Base-by-base conservation (phyloP, 2,888 invertebrate genomes). In the Bugulina stolonifera region DNA sequence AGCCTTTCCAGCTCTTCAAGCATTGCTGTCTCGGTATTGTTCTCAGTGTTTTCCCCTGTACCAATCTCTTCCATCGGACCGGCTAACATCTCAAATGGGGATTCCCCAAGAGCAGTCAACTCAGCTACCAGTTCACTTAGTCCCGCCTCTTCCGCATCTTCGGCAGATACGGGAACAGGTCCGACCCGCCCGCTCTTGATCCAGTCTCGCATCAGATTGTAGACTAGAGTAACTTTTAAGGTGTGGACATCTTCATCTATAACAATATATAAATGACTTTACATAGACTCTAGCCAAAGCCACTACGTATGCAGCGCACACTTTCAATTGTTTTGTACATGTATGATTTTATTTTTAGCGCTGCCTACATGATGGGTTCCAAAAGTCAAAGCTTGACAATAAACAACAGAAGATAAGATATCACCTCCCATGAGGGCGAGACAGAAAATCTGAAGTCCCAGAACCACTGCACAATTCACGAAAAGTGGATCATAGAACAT, bases 141-240 rank as follows among this genome's bases (percentile, higher is more conserved):
- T 14, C 64, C 64, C 10, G 32, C 10, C 32, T 64, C 64, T 32
- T 64, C 64, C 5, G 64, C 64, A 2, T 64, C 64, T 10, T 22
- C 64, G 29, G 5, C 64, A 2, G 64, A 32, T 32, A 64, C 27
- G 3, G 27, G 32, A 22, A 64, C 32, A 3, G 64, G 64, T n/a
- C 64, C 64, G 5, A 64, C 27, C 10, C 64, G 27, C 5, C 64
- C 64, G 32, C 64, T 32, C 64, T 25, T 27, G 3, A 64, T 64
- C 64, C 64, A 64, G 32, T 64, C 64, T 10, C 27, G 27, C 64
- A 64, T 64, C 32, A 32, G 5, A 32, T 27, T 64, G 64, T 64
- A 64, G 2, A 64, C 27, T 2, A 64, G 32, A 64, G 64, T 32
- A 32, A 27, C 27, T n/a, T 64, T 64, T 10, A 64, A 14, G 29